Base-by-base conservation (phyloP, 35 echinoderm and acorn worm genomes). In the Ophiothrix spiculata region DNA sequence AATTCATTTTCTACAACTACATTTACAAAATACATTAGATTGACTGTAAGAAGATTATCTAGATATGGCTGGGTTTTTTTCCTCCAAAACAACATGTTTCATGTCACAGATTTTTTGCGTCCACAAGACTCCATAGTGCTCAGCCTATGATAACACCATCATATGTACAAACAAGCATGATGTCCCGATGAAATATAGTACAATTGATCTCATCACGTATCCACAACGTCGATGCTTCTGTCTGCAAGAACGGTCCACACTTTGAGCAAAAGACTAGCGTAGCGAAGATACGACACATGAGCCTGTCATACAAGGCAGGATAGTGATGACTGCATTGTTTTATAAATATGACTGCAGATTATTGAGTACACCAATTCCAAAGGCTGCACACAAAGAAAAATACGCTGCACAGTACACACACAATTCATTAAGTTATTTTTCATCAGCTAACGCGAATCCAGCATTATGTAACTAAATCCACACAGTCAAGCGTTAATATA, bases 1-100 rank as follows among this genome's bases (percentile, higher is more conserved):
- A 69, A 69, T 69, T 69, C 17, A 69, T 25, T n/a, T 69, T 69
- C 60, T 69, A 69, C 60, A 69, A 69, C 60, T 69, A 69, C 60
- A 69, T 69, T 69, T 69, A 69, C 60, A 69, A 69, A 54, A 69
- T 69, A 69, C 60, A 69, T 69, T 69, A 69, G 60, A 69, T 25
- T n/a, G 60, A 69, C 60, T 69, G 60, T 28, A 69, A 28, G 8
- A 69, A 28, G 23, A 28, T 25, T 69, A 69, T 69, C n/a, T 69
- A 69, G 16, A 69, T 69, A 25, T 69, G 60, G 60, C 29, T 69
- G 60, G 6, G 17, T 6, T n/a, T n/a, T n/a, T n/a, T n/a, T n/a
- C n/a, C n/a, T 69, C 60, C 60, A 69, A 69, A 69, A 69, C n/a
- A n/a, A n/a, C n/a, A n/a, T n/a, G n/a, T n/a, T n/a, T n/a, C n/a